Evolutionary conservation across 2,113 vertebrate genomes (phyloP), one percentile per base, ranked within the genome.

Genomic region (Nansenia antarctica): DNA sequence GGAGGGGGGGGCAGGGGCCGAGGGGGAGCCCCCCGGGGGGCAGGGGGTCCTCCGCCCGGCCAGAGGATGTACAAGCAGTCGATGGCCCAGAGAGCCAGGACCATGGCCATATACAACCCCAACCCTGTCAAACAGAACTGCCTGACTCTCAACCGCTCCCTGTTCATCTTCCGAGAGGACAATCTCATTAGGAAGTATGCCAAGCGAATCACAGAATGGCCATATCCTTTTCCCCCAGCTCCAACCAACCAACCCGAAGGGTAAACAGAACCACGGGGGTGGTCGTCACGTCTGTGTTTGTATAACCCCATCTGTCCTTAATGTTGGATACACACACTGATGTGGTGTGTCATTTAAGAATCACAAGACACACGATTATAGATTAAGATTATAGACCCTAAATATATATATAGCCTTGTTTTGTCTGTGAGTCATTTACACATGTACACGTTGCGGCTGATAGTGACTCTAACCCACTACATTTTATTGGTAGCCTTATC

Each of bases 161-260:
- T 99, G 83, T 99, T 99, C 94, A 92, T 99, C 93, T 99, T 99
- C 91, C 95, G 96, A 75, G 98, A 99, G 89, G 98, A 99, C 93
- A 99, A 99, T 81, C 90, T 95, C 86, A 96, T 99, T 88, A 93
- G 98, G 90, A 99, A 98, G 94, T 99, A 98, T 35, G 97, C 97
- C 82, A 99, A 99, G 90, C 88, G 98, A 83, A 98, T 99, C 89
- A 99, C 96, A 9, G 98, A 99, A 88, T 99, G 98, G 98, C 96
- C 96, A 99, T 99, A 99, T 99, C 98, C 97, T 98, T 93, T 78
- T 66, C 14, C n/a, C 52, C 2, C 47, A 64, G 18, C 2, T 4
- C 5, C 27, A 45, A 14, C 54, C 68, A 61, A 32, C 27, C n/a
- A n/a, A n/a, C n/a, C n/a, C n/a, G n/a, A 12, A 34, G 20, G 49